Evolutionary conservation across 2,888 invertebrate species (phyloP).

Genomic region (Cerastoderma edule): DNA sequence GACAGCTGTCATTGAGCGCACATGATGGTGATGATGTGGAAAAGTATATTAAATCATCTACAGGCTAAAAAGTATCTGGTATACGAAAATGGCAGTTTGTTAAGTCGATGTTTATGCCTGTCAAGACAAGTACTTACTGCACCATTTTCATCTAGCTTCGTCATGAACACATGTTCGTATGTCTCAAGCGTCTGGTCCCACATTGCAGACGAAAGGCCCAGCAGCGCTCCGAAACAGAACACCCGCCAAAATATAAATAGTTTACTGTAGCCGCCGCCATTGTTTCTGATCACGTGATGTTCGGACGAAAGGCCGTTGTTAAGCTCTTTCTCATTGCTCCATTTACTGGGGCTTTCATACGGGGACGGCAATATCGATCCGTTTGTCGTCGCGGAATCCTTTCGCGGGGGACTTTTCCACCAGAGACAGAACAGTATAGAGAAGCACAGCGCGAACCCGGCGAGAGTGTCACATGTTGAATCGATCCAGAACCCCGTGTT

Average conservation of each 20-base stretch:
- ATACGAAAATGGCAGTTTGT: background rate
- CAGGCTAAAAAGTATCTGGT: background rate
- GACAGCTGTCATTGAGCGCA: background rate
- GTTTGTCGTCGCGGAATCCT: conserved; percentile 36
- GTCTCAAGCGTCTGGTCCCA: conserved; percentile 74
- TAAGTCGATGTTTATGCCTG: background rate
- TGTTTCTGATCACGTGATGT: conserved; percentile 46
- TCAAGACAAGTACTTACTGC: conserved; percentile 58
- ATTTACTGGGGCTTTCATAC: conserved; percentile 20
- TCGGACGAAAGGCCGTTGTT: conserved; percentile 41
- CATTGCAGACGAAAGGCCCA: conserved; percentile 70
- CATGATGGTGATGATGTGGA: no score
- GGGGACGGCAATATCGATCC: conserved; percentile 55
- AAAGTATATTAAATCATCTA: background rate
- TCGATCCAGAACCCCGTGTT: conserved; percentile 92
- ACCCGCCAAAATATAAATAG: conserved; percentile 72
- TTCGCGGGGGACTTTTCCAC: conserved; percentile 62
- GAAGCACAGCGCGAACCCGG: conserved; percentile 82
- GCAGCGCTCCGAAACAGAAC: conserved; percentile 70
- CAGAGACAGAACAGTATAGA: conserved; percentile 84
- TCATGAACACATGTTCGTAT: conserved; percentile 68
- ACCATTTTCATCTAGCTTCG: conserved; percentile 57
- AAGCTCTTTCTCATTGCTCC: conserved; percentile 25
- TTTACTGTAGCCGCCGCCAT: conserved; percentile 62
- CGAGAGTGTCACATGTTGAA: conserved; percentile 91